Conservation (phyloP, 2,113 vertebrate genomes). For the Anseranas semipalmata region DNA sequence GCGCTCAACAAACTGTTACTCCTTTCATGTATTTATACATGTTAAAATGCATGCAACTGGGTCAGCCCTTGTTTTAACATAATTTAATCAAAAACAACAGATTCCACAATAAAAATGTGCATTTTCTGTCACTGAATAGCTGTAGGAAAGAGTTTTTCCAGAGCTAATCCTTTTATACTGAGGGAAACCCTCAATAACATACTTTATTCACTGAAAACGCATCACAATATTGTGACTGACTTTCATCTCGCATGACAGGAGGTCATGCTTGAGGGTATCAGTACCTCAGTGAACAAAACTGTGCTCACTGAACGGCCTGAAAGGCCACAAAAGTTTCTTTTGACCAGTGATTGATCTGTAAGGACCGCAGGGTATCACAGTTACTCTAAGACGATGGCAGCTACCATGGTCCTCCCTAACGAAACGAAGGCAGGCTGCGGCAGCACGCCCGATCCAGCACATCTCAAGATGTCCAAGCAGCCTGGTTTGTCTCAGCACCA, state of each 20-base stretch:
- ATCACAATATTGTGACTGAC: neutral
- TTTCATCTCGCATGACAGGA: neutral
- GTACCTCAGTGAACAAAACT: neutral
- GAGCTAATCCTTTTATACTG: neutral
- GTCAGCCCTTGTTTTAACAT: neutral
- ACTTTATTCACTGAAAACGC: neutral
- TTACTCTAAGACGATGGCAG: rapidly evolving
- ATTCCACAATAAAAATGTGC: neutral
- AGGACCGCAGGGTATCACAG: neutral
- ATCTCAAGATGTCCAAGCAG: neutral
- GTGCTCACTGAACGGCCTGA: neutral
- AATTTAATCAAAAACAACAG: neutral
- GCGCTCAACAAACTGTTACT: neutral
- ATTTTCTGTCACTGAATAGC: neutral
- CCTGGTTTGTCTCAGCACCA: neutral
- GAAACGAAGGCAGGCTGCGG: neutral
- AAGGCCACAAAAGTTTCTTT: neutral
- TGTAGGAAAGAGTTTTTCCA: neutral
- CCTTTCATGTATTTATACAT: neutral
- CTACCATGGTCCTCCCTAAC: neutral
- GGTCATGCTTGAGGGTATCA: neutral
- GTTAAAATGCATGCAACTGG: neutral
- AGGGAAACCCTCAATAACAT: rapidly evolving
- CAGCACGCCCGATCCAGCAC: neutral
- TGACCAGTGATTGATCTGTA: neutral